Evolutionary conservation across 1,140 invertebrate genomes (phyloP).

Genomic region (Ylistrum balloti): DNA sequence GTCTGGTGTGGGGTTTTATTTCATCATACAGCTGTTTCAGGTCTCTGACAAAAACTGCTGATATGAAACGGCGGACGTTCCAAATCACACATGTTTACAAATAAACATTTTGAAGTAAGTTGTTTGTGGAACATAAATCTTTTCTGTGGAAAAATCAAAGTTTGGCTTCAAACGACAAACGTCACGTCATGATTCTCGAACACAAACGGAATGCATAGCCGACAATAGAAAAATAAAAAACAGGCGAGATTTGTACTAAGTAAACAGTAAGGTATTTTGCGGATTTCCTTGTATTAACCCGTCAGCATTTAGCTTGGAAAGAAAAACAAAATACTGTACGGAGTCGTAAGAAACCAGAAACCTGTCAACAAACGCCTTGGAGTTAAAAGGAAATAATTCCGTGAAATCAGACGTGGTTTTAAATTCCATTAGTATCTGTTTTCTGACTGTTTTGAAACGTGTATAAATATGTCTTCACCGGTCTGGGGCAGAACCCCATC

Average conservation of each 20-base stretch:
- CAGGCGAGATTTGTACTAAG: neutral
- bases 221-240: neutral
- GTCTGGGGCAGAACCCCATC: neutral
- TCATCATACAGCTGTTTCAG: conserved; percentile 6
- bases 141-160: neutral
- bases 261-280: neutral
- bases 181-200: too few relatives aligned
- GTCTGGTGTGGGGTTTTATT: neutral
- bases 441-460: neutral
- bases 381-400: neutral
- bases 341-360: neutral
- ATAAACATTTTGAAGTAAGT: neutral
- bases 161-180: neutral
- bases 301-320: conserved; percentile 7
- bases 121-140: neutral
- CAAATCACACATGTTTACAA: neutral
- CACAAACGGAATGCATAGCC: neutral
- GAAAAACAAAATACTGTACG: conserved; percentile 31
- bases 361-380: neutral
- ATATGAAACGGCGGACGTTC: neutral
- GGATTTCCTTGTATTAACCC: neutral
- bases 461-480: neutral
- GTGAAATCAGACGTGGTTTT: neutral
- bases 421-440: conserved; percentile 40
- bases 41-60: conserved; percentile 3